These are phyloP conservation scores for Tetropium fuscum DNA, from an alignment of 2,888 invertebrate species.

Conservation along the genomic window DNA sequence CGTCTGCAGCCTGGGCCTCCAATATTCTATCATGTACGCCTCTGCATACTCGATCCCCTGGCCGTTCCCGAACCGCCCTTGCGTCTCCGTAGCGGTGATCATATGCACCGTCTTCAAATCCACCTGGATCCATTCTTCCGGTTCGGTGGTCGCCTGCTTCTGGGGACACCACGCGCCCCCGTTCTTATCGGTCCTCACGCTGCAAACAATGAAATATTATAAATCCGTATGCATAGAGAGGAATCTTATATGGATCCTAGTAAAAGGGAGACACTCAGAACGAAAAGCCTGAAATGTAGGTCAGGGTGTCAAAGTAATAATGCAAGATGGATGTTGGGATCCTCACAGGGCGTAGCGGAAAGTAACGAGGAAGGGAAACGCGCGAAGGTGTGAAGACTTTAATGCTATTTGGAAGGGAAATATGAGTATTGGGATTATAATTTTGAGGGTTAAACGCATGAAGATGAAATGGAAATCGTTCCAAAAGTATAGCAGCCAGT, in stretches of 20 bases:
- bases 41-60: constrained; percentile 91
- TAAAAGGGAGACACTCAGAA: background rate
- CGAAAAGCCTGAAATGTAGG: background rate
- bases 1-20: constrained; percentile 81
- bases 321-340: constrained; percentile 1
- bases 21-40: constrained; percentile 86
- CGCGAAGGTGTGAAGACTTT: constrained; percentile 15
- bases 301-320: constrained; percentile 20
- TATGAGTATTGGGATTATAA: too few species aligned
- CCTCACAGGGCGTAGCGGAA: background rate
- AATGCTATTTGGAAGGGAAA: constrained; percentile 14
- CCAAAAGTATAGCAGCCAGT: too few species aligned
- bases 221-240: background rate
- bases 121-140: constrained; percentile 84
- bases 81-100: constrained; percentile 86
- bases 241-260: background rate
- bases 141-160: constrained; percentile 81
- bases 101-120: constrained; percentile 84
- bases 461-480: too few species aligned
- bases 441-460: too few species aligned
- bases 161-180: constrained; percentile 97
- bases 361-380: constrained; percentile 10
- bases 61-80: constrained; percentile 94
- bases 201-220: constrained; percentile 63
- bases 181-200: constrained; percentile 83